Base-by-base conservation (phyloP, 2,797 vertebrate genomes). In the Serranus cabrilla region DNA sequence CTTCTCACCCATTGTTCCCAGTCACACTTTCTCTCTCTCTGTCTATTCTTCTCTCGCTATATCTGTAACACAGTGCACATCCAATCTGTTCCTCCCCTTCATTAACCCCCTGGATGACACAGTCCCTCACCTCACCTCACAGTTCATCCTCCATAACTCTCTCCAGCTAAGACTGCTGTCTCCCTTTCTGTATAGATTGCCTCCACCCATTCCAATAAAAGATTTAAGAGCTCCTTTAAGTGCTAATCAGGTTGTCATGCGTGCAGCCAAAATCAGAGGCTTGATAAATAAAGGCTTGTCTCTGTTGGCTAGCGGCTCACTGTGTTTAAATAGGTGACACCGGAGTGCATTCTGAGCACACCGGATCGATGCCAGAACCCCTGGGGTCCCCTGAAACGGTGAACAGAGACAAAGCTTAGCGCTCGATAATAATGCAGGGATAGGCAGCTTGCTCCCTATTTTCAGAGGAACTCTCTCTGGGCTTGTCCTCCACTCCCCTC, bases 181-280 rank as follows among this genome's bases (percentile, higher is more conserved):
- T 85, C 68, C 63, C 42, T 71, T 71, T 85, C 70, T 66, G 39
- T 83, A 85, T 87, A 76, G 84, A 90, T 84, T 65, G 74, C 74
- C 78, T 82, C 82, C 81, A 71, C 60, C 76, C 68, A 81, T 85
- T 85, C 74, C 80, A 76, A 84, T 83, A 74, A 83, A 88, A 92
- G 90, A 94, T 93, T 92, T 91, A 92, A 82, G 83, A 85, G 87
- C 82, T 87, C 81, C 86, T 93, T 91, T 90, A 92, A 91, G 92
- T 90, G 90, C 89, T 95, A 94, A 95, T 95, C 93, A 94, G 89
- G 85, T 93, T 94, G 91, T 94, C 94, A 92, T 93, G 86, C 62
- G 55, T 84, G 89, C 81, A 87, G 92, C 87, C 90, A 90, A 92
- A 94, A 93, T 94, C 86, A 89, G 88, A 92, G 71, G 81, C 80